Base-by-base conservation (phyloP, 2,888 invertebrate genomes). In the Pammene fasciana region DNA sequence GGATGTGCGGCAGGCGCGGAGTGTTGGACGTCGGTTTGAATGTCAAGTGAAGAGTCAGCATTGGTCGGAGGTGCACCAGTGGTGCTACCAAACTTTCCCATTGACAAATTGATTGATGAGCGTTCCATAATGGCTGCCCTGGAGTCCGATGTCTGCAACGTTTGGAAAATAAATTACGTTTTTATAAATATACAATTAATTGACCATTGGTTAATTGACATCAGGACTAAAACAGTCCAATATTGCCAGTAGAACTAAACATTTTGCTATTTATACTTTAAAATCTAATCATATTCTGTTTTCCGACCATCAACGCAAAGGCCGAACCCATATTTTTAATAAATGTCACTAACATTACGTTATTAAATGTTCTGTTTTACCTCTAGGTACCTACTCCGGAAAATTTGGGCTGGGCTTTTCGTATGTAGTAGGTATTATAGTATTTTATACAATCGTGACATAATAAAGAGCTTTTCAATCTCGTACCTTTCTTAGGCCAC, bases 71-170 rank as follows among this genome's bases (percentile, higher is more conserved):
- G 73, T 71, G 77, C 77, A 74, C 72, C 74, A 61, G 72, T 73
- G 77, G 79, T 79, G 80, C 79, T 73, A 74, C 71, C 75, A 77
- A 78, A 71, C 74, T 72, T 75, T 78, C 78, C 78, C 90, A 89
- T 89, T 90, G 88, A 90, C 84, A 84, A 86, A 86, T 86, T 87
- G 86, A 89, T 87, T 83, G 85, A 88, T 82, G 86, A 81, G 76
- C 73, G 71, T 72, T 76, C 75, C 54, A 68, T 76, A 70, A 74
- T 74, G 76, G 73, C 71, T 68, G 71, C 59, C 36, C 14, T 57
- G 62, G 68, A 64, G 14, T 65, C 46, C 16, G 14, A 48, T 50
- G 18, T 62, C 38, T 46, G 57, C 43, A 45, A 8, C 34, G 10
- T 38, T 34, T n/a, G 16, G 46, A 34, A 10, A 59, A 50, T 13